Base-by-base conservation (phyloP, 2,113 vertebrate species). In the Tachycineta bicolor region DNA sequence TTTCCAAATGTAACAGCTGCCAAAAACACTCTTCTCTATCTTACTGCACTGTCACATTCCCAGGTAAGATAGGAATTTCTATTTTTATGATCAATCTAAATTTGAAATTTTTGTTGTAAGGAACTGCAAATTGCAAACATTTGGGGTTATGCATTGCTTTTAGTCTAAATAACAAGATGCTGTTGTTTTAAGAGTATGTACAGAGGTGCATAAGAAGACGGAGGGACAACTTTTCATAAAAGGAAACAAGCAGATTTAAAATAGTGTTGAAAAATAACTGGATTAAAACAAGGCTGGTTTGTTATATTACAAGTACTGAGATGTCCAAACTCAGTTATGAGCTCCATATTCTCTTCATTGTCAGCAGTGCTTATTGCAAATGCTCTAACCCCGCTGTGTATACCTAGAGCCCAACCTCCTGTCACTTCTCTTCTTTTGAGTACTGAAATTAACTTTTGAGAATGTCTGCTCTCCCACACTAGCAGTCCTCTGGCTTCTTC, bases 11-110 rank as follows among this genome's bases (percentile, higher is more conserved):
- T 90, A 87, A 99, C 99, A 21, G 97, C 96, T 29, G 94, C 93
- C 37, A 79, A 97, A 24, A 99, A 98, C 91, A 83, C 94, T 29
- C 97, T 99, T 46, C 98, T 99, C 25, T 99, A 99, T 88, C 96
- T 99, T 52, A 99, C 96, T 22, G 77, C 94, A 28, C 90, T 99
- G 94, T 89, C 97, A 19, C 84, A 94, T 96, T 96, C 98, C 7
- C 65, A 97, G 71, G 99, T 99, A 96, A 98, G 98, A 85, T 22
- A 37, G 14, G 10, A 69, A 25, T 69, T 90, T 49, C 2, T 82
- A 37, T 14, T 50, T 83, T 67, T 76, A 33, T 47, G 6, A 62
- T 70, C 49, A 78, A 39, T 87, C 25, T 60, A 76, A 64, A 74
- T 86, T 84, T 83, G 9, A 91, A 90, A n/a, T 25, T 65, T 71